Conservation (phyloP, 2,797 vertebrate species). For the Discoglossus pictus region DNA sequence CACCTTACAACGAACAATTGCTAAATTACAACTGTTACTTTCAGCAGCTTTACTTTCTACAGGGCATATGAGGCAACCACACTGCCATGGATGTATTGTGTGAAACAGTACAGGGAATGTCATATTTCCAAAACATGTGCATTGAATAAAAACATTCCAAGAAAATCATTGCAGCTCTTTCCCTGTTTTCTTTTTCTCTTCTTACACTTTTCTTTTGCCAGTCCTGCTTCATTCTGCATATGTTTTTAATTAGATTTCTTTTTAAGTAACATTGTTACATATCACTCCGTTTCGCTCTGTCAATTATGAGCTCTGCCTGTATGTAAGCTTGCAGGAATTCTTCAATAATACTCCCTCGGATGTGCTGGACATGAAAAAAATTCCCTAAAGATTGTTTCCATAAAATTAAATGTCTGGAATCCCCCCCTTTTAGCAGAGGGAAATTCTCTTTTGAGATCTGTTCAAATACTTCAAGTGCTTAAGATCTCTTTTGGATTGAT, state of each 20-base stretch:
- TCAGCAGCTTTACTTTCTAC: slow-evolving; percentile 16
- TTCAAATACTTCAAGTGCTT: slow-evolving; percentile 21
- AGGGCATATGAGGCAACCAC: slow-evolving; percentile 37
- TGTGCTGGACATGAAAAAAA: slow-evolving; percentile 46
- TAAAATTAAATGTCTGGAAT: slow-evolving; percentile 45
- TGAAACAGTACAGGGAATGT: slow-evolving; percentile 28
- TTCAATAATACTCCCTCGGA: slow-evolving; percentile 42
- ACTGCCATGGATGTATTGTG: slow-evolving; percentile 3
- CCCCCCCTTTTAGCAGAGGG: slow-evolving; percentile 41
- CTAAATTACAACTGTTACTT: slow-evolving; percentile 3
- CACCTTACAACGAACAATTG: slow-evolving; percentile 25
- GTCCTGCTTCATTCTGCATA: slow-evolving; percentile 44
- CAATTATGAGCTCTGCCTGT: slow-evolving; percentile 43
- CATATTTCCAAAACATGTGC: slow-evolving; percentile 47
- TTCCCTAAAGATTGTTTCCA: slow-evolving; percentile 41
- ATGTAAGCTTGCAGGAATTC: slow-evolving; percentile 53
- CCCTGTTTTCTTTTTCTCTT: slow-evolving; percentile 56
- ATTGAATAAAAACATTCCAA: slow-evolving; percentile 42
- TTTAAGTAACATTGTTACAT: slow-evolving; percentile 55
- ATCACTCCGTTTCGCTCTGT: slow-evolving; percentile 53
- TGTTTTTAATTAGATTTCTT: slow-evolving; percentile 63
- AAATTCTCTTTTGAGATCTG: slow-evolving; percentile 40
- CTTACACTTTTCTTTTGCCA: slow-evolving; percentile 50
- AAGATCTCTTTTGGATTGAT: slow-evolving; percentile 31
- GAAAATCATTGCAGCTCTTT: slow-evolving; percentile 51